Conservation (phyloP, 2,888 invertebrate genomes). For the Hydraecia micacea region DNA sequence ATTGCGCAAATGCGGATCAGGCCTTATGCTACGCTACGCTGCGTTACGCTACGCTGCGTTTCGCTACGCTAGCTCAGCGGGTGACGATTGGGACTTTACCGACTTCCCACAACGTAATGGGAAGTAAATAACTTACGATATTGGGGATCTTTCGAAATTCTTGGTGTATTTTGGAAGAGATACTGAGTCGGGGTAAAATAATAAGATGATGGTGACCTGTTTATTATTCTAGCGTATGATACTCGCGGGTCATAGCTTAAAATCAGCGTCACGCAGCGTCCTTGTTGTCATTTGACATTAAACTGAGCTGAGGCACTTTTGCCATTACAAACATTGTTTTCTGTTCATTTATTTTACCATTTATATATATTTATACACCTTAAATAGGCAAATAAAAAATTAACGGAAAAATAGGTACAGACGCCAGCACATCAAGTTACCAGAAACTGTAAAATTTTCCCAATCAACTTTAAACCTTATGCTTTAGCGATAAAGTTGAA, state of each 20-base stretch:
- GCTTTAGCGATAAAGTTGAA: too few species aligned
- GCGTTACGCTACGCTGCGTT: slow-evolving; percentile 44
- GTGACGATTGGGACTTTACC: slow-evolving; percentile 50
- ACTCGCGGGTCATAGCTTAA: neutral
- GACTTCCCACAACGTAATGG: slow-evolving; percentile 24
- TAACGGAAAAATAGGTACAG: too few species aligned
- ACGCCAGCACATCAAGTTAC: too few species aligned
- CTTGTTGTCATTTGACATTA: neutral
- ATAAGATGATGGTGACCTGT: neutral
- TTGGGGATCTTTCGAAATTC: slow-evolving; percentile 31
- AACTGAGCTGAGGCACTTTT: neutral
- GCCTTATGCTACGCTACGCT: slow-evolving; percentile 58
- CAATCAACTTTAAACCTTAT: too few species aligned
- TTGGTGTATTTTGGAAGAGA: neutral
- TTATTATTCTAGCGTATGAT: neutral
- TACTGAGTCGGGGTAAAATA: neutral
- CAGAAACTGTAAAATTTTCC: too few species aligned
- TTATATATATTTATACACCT: too few species aligned
- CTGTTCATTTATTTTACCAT: neutral
- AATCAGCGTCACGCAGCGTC: neutral
- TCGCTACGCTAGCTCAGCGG: slow-evolving; percentile 24
- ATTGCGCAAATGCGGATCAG: slow-evolving; percentile 65
- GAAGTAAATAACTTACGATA: slow-evolving; percentile 25
- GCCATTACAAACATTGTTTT: neutral
- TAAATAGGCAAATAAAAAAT: too few species aligned